Evolutionary conservation across 2,113 vertebrate species (phyloP).

Genomic region (Scolopax mira): DNA sequence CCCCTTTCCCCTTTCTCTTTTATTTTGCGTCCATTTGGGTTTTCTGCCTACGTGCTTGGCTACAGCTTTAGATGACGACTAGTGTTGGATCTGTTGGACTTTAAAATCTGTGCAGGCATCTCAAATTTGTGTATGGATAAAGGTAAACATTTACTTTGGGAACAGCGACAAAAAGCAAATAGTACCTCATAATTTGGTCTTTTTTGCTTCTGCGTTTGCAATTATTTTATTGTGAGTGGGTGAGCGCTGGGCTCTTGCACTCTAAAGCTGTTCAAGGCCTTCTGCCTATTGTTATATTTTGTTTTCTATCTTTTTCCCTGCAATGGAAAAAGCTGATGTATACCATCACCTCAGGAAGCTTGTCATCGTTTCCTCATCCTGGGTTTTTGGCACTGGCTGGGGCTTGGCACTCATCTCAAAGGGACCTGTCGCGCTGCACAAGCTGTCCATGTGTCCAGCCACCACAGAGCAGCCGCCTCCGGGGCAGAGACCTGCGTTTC

Average conservation of each 20-base stretch:
- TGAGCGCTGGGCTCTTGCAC: background rate
- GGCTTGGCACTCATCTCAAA: conserved; percentile 22
- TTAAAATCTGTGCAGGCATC: conserved; percentile 48
- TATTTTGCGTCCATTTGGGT: background rate
- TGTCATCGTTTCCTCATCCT: conserved; percentile 25
- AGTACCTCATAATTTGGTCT: conserved; percentile 38
- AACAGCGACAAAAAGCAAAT: conserved; percentile 58
- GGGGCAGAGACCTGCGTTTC: background rate
- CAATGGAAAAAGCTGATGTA: background rate
- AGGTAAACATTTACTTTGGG: conserved; percentile 66
- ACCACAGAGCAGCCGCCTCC: background rate
- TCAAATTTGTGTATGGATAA: conserved; percentile 42
- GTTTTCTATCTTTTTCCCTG: background rate
- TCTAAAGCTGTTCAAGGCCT: conserved; percentile 14
- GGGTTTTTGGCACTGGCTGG: background rate
- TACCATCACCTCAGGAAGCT: conserved; percentile 10
- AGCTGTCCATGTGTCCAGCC: background rate
- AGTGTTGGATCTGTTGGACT: conserved; percentile 35
- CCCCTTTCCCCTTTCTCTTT: background rate
- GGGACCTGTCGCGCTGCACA: accelerated
- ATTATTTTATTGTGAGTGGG: background rate
- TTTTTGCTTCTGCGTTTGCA: background rate
- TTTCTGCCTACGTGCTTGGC: conserved; percentile 49
- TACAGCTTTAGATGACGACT: background rate
- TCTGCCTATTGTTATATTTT: conserved; percentile 29